Percentiles rank a stretch among this genome's conserved stretches.
These are phyloP conservation scores for Pterois miles DNA, from an alignment of 2,797 vertebrate genomes.

Conservation along the genomic window DNA sequence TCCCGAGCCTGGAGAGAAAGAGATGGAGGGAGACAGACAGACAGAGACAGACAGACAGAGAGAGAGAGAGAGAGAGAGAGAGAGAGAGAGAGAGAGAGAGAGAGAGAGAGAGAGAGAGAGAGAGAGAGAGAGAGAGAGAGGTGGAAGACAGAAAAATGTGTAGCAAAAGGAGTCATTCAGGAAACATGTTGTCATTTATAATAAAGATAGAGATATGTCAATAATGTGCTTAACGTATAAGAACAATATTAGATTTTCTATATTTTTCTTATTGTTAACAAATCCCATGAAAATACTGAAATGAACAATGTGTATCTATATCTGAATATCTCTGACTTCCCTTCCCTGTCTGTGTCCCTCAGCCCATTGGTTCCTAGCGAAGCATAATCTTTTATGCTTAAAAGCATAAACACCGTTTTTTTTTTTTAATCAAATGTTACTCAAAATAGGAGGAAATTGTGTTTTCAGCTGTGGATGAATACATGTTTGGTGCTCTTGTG, in stretches of 20 bases:
- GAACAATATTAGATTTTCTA: background rate
- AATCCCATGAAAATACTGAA: too few species aligned
- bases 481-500: background rate
- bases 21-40: background rate
- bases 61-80: background rate
- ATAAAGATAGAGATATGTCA: background rate
- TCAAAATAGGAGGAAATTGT: background rate
- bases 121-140: background rate
- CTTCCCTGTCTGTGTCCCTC: too few species aligned
- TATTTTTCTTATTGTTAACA: background rate
- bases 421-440: background rate
- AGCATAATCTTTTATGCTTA: too few species aligned
- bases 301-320: too few species aligned
- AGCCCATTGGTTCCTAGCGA: too few species aligned
- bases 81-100: background rate
- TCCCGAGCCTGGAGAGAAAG: slow-evolving; percentile 86
- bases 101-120: background rate
- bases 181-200: background rate
- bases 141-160: background rate
- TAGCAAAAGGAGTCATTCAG: background rate
- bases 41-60: background rate
- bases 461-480: background rate
- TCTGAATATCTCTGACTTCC: too few species aligned
- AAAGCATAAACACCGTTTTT: too few species aligned
- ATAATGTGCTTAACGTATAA: background rate